Percentiles rank a stretch among this genome's conserved stretches.
Evolutionary conservation across 2,113 vertebrate genomes (phyloP).

Genomic region (Syrmaticus mikado): DNA sequence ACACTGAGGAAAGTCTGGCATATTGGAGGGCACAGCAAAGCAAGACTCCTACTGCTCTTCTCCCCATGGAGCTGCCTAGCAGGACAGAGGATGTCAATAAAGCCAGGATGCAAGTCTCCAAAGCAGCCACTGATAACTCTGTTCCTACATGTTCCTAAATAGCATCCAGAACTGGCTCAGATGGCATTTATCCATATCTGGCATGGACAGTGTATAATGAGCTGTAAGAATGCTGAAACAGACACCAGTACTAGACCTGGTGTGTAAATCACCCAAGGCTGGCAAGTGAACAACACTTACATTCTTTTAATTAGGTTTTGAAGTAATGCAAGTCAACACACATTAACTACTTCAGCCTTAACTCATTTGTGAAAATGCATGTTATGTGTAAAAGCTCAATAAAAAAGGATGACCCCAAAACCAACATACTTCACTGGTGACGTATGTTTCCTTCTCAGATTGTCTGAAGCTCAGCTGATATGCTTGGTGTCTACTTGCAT

Average conservation of each 20-base stretch:
- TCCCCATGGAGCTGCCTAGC: not conserved
- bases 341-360: not conserved
- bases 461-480: not conserved
- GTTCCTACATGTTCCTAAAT: fast-evolving
- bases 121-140: not conserved
- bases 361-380: not conserved
- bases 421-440: not conserved
- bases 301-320: not conserved
- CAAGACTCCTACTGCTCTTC: not conserved
- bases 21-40: not conserved
- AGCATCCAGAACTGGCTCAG: not conserved
- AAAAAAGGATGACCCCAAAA: not conserved
- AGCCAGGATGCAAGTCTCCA: not conserved
- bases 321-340: not conserved
- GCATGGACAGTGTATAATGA: not conserved
- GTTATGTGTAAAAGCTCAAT: not conserved
- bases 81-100: not conserved
- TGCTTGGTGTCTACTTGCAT: fast-evolving
- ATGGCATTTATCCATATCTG: not conserved
- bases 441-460: fast-evolving
- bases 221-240: not conserved
- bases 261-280: not conserved
- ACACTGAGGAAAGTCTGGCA: not conserved
- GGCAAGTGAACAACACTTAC: not conserved
- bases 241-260: not conserved